phyloP scores from a whole-genome alignment of 2,797 vertebrate genomes.

The Rhabdophis nuchalis region DNA sequence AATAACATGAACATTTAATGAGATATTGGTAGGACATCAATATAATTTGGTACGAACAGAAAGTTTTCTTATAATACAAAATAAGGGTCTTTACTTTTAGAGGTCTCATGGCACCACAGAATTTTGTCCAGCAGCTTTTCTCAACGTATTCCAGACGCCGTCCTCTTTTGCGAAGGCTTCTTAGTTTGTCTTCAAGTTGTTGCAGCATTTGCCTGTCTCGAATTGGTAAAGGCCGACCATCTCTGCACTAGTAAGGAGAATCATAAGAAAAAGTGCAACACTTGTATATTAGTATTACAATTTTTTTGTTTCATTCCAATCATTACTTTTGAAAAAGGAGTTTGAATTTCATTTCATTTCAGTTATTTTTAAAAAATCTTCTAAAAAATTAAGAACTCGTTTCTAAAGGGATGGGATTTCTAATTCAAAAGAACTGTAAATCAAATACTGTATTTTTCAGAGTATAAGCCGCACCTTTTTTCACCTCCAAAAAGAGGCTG shows the following conservation, averaged over 20 bases:
- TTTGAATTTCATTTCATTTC: neutral
- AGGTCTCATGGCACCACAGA: conserved; percentile 85
- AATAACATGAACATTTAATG: neutral
- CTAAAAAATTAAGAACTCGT: neutral
- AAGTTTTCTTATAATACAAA: neutral
- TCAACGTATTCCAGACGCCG: conserved; percentile 89
- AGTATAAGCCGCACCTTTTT: too few species aligned
- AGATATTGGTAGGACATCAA: neutral
- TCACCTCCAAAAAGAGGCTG: too few species aligned
- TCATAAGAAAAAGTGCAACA: neutral
- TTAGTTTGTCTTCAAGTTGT: conserved; percentile 86
- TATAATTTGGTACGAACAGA: neutral
- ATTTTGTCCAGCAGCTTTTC: conserved; percentile 89
- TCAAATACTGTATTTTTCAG: neutral
- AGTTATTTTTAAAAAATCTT: neutral
- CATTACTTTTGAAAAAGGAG: neutral
- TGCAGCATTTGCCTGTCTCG: conserved; percentile 83
- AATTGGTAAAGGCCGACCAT: conserved; percentile 89
- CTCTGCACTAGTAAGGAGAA: conserved; percentile 78
- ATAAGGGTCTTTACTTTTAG: conserved; percentile 79
- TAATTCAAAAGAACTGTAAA: neutral
- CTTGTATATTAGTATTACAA: neutral
- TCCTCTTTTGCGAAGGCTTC: conserved; percentile 81
- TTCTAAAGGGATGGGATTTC: neutral
- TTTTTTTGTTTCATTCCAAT: neutral